phyloP scores from a whole-genome alignment of 2,113 vertebrate genomes.

The Zosterops hypoxanthus region DNA sequence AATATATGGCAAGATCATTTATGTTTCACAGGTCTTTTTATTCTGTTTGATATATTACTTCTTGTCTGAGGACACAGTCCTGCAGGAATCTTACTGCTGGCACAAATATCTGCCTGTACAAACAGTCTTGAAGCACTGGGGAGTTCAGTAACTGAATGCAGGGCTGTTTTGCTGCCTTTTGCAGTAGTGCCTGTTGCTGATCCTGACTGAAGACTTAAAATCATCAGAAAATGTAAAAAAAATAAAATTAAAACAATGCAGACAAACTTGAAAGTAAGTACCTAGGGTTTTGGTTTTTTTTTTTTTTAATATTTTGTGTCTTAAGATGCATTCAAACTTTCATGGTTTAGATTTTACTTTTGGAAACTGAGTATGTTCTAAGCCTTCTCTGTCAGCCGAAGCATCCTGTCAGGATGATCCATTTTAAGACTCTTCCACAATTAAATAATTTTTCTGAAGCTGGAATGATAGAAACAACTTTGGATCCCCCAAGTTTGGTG shows the following conservation, averaged over 20 bases:
- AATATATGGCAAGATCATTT: background rate
- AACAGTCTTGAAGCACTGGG: background rate
- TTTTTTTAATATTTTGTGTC: background rate
- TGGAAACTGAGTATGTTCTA: background rate
- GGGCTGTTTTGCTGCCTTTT: background rate
- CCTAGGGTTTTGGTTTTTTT: no score
- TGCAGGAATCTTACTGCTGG: conserved; percentile 12
- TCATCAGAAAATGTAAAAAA: background rate
- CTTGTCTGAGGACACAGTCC: background rate
- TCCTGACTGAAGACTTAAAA: background rate
- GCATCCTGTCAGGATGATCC: background rate
- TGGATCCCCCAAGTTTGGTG: background rate
- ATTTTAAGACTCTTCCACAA: background rate
- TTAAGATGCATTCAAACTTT: background rate
- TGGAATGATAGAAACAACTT: background rate
- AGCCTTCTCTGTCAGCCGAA: background rate
- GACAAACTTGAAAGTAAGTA: background rate
- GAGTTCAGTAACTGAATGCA: background rate
- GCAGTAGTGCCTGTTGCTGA: background rate
- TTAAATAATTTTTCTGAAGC: background rate
- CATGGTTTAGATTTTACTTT: background rate
- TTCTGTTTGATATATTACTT: background rate
- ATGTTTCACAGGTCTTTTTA: background rate
- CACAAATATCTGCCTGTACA: background rate
- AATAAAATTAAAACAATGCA: background rate